phyloP scores from a whole-genome alignment of 1,140 invertebrate genomes.

The Ptiloglossa arizonensis region DNA sequence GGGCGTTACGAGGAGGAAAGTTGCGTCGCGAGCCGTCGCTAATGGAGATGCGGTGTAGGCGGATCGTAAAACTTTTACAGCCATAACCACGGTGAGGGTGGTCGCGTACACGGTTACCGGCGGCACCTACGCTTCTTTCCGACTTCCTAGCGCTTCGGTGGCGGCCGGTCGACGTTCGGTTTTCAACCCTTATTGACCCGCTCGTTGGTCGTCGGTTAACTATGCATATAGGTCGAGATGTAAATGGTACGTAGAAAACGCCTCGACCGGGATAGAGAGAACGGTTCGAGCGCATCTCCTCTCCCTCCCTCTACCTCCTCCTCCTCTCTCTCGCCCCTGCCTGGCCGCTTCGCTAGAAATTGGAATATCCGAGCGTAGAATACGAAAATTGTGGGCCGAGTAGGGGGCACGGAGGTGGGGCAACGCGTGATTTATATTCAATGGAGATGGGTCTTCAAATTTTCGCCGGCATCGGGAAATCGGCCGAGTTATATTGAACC shows the following conservation, averaged over 20 bases:
- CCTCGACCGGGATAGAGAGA: constrained; percentile 9
- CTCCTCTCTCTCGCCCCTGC: no score
- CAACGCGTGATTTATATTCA: constrained; percentile 47
- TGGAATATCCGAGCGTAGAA: constrained; percentile 37
- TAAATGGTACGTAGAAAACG: constrained; percentile 18
- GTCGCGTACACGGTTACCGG: no score
- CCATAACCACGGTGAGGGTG: no score
- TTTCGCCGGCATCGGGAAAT: constrained; percentile 29
- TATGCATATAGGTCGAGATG: constrained; percentile 34
- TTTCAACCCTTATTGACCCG: not conserved
- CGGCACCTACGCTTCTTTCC: not conserved
- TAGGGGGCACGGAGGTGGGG: not conserved
- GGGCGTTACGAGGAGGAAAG: constrained; percentile 54
- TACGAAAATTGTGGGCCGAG: constrained; percentile 26
- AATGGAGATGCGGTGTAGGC: constrained; percentile 75
- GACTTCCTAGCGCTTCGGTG: not conserved
- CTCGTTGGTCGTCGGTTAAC: constrained; percentile 15
- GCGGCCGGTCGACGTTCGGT: not conserved
- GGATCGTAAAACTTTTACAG: constrained; percentile 74
- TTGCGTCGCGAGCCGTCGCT: constrained; percentile 63
- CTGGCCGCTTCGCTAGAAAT: constrained; percentile 36
- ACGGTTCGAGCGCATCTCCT: constrained; percentile 2
- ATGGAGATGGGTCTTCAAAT: constrained; percentile 50
- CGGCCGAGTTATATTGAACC: constrained; percentile 39
- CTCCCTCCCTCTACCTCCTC: no score